Evolutionary conservation across 2,888 invertebrate species (phyloP).

Genomic region (Apamea monoglypha): DNA sequence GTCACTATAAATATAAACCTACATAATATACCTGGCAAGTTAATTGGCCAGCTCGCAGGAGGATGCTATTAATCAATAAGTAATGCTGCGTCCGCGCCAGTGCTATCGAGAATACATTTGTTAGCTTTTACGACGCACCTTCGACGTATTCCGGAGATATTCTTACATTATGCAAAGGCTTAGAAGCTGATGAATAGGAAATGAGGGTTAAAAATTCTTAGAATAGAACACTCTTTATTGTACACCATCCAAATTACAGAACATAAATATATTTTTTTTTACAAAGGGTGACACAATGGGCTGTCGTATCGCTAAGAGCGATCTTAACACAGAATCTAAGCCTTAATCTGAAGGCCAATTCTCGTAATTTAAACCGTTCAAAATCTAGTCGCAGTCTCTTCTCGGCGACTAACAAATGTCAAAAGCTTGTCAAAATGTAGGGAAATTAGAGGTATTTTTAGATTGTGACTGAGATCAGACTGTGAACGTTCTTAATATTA

Average conservation of each 20-base stretch:
- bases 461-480: no score
- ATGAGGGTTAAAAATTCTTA: background rate
- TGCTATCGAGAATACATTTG: constrained; percentile 17
- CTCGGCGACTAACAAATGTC: no score
- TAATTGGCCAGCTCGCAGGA: constrained; percentile 15
- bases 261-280: no score
- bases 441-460: no score
- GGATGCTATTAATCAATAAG: constrained; percentile 20
- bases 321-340: background rate
- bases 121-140: constrained; percentile 14
- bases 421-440: no score
- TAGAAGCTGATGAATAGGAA: background rate
- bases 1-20: background rate
- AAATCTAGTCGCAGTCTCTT: no score
- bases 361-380: no score
- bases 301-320: no score
- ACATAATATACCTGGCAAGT: background rate
- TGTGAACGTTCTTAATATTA: no score
- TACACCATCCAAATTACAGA: no score
- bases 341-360: background rate
- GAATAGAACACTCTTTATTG: no score
- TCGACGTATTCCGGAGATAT: constrained; percentile 2
- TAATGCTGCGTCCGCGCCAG: background rate
- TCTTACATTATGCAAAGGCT: background rate
- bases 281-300: no score